Evolutionary conservation across 1,140 invertebrate genomes (phyloP), one percentile per base, ranked within the genome.

Genomic region (Listronotus bonariensis): DNA sequence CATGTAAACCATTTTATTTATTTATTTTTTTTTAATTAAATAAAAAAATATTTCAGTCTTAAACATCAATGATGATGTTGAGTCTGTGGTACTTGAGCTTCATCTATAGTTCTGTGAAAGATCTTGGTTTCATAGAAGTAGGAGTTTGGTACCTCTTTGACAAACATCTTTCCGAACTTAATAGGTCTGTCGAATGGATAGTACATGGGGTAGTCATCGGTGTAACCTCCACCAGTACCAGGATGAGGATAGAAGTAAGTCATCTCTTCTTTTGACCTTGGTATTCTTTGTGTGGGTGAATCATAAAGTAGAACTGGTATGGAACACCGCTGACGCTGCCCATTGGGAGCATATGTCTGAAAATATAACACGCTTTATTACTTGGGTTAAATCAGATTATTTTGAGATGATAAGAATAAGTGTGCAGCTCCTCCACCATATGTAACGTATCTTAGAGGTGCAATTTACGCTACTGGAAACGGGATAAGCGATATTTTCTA

Each of bases 181-280:
- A 87, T 81, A 6, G 78, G 77, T 67, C 87, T 83, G 71, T 91
- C 88, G 69, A 90, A 83, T 48, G 88, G 88, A 79, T 82, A 90
- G 32, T 86, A 87, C 71, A 88, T 80, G 42, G 88, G 82, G 69
- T 81, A 82, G 40, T 80, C 82, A 68, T 88, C 86, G 17, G 63
- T 9, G 52, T 65, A 71, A 10, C 48, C 55, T 14, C 65, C 66
- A 9, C 62, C 63, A 26, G 48, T 65, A 7, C 61, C 67, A 11
- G 45, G 49, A 10, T 20, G 58, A 26, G 65, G 56, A 31, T 67
- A 69, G 41, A 42, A 62, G 48, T 64, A 72, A 12, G 40, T 61
- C 56, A 48, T 36, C 38, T 69, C 59, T 41, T 57, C 53, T 42
- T 42, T 14, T 52, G 57, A 14, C 53, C 54, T 12, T 68, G 20